Conservation (phyloP, 53 echinoderm and acorn worm species). For the Echinarachnius parma region DNA sequence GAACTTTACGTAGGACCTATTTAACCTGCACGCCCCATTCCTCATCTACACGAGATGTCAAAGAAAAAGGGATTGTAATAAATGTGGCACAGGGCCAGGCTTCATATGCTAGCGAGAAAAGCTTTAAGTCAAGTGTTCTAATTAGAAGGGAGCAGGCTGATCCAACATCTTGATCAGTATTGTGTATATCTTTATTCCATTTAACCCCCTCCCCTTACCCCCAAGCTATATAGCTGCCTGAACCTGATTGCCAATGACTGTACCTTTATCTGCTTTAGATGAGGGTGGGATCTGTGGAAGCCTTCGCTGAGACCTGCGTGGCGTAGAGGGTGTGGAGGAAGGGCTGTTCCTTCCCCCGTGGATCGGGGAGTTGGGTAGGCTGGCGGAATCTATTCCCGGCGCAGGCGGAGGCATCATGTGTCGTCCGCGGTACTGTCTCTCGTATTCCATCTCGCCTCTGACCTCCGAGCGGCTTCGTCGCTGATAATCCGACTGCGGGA, state of each 20-base stretch:
- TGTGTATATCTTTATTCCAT: too few species aligned
- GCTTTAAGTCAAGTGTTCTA: too few species aligned
- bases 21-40: too few species aligned
- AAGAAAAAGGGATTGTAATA: too few species aligned
- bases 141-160: too few species aligned
- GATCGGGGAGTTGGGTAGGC: constrained; percentile 93
- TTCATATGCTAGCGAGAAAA: too few species aligned
- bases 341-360: constrained; percentile 80
- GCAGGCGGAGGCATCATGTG: constrained; percentile 51
- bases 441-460: constrained; percentile 84
- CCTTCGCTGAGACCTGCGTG: constrained; percentile 85
- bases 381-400: constrained; percentile 57
- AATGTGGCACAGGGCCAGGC: too few species aligned
- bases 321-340: constrained; percentile 91
- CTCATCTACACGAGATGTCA: too few species aligned
- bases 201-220: too few species aligned
- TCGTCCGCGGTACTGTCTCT: constrained; percentile 71
- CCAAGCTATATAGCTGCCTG: too few species aligned
- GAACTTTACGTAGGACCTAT: too few species aligned
- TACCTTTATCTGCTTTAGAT: constrained; percentile 89
- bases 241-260: not conserved
- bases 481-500: constrained; percentile 57
- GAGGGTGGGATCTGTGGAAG: constrained; percentile 82
- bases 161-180: too few species aligned
- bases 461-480: constrained; percentile 88